phyloP scores from a whole-genome alignment of 2,888 invertebrate genomes.

The Ennomos fuscantarius region DNA sequence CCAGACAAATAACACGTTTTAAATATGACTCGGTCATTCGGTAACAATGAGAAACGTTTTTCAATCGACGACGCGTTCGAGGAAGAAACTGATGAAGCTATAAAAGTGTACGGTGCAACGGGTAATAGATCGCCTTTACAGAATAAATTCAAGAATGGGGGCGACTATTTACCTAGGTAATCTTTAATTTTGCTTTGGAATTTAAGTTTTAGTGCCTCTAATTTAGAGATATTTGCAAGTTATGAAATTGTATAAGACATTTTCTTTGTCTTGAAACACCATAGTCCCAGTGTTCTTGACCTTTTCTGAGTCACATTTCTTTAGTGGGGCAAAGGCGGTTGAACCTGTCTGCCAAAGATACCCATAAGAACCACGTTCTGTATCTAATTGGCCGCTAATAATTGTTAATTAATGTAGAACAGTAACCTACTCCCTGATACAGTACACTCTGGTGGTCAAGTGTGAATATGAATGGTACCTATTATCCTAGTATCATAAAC shows the following conservation, averaged over 20 bases:
- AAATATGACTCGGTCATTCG: conserved; percentile 82
- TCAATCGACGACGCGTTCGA: conserved; percentile 94
- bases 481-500: not conserved
- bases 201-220: no score
- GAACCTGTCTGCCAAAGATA: conserved; percentile 52
- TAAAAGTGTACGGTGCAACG: conserved; percentile 92
- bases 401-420: conserved; percentile 50
- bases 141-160: conserved; percentile 77
- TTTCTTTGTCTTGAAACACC: conserved; percentile 52
- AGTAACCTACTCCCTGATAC: conserved; percentile 41
- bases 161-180: conserved; percentile 74
- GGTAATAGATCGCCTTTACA: conserved; percentile 89
- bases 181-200: conserved; percentile 4
- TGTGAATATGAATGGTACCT: conserved; percentile 11
- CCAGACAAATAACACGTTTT: conserved; percentile 53
- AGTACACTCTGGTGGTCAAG: conserved; percentile 14
- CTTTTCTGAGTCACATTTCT: conserved; percentile 67
- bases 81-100: conserved; percentile 93
- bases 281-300: conserved; percentile 61
- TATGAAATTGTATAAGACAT: conserved; percentile 2
- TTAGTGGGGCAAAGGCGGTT: conserved; percentile 71
- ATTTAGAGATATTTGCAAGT: no score
- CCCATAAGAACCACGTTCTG: conserved; percentile 41
- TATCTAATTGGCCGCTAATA: conserved; percentile 58
- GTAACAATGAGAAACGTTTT: conserved; percentile 87